phyloP scores from a whole-genome alignment of 2,797 vertebrate genomes.

The Silurus lanzhouensis region DNA sequence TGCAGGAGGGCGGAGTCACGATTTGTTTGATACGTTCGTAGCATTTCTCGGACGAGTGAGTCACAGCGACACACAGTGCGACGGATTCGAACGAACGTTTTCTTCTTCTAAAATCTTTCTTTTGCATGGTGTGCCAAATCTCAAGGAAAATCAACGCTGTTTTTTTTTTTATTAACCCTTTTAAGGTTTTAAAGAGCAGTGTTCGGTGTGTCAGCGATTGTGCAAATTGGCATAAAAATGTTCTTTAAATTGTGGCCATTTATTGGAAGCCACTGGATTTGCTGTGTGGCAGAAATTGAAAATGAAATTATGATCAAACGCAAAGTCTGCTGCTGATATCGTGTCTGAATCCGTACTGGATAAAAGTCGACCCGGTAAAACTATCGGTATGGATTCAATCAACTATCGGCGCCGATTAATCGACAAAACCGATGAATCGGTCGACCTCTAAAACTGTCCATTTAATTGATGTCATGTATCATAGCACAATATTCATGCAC shows the following conservation, averaged over 20 bases:
- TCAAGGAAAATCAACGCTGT: not conserved
- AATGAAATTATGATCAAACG: not conserved
- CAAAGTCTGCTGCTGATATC: too few species aligned
- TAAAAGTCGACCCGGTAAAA: too few species aligned
- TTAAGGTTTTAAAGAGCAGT: not conserved
- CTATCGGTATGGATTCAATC: too few species aligned
- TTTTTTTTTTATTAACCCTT: not conserved
- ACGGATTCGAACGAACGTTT: not conserved
- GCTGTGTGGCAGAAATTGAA: not conserved
- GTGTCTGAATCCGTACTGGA: not conserved
- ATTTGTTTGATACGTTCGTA: slow-evolving; percentile 81
- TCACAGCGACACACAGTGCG: not conserved
- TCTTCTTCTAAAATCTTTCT: slow-evolving; percentile 17
- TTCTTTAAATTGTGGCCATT: not conserved
- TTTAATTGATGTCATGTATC: not conserved
- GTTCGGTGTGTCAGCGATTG: not conserved
- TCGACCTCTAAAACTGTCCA: too few species aligned
- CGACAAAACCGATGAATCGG: too few species aligned
- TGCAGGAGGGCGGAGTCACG: slow-evolving; percentile 79
- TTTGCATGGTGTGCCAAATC: slow-evolving; percentile 48
- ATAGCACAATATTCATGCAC: not conserved
- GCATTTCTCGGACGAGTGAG: slow-evolving; percentile 65
- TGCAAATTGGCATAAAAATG: slow-evolving; percentile 11
- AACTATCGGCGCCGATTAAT: too few species aligned
- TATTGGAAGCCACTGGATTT: not conserved